Evolutionary conservation across 2,797 vertebrate genomes (phyloP).

Genomic region (Hydrophis major): DNA sequence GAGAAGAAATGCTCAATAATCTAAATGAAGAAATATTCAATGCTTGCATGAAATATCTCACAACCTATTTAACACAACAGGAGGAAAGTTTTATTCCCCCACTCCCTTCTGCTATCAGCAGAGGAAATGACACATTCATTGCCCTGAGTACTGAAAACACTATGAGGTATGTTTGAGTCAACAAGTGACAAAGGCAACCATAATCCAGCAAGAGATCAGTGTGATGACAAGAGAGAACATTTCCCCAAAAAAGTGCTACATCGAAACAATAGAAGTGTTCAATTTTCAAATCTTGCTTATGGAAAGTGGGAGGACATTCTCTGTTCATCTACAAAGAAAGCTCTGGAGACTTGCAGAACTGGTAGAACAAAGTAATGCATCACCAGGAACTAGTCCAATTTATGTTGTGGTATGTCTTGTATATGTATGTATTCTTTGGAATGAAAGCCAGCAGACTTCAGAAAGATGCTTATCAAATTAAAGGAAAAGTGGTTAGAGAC

Average conservation of each 20-base stretch:
- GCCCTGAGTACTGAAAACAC: slow-evolving; percentile 40
- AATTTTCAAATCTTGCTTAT: slow-evolving; percentile 44
- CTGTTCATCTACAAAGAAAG: not conserved
- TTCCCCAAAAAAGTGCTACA: slow-evolving; percentile 45
- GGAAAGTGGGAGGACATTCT: slow-evolving; percentile 49
- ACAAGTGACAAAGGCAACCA: slow-evolving; percentile 57
- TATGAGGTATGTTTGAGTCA: slow-evolving; percentile 14
- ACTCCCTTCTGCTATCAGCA: not conserved
- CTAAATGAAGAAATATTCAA: not conserved
- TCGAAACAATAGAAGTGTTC: slow-evolving; percentile 41
- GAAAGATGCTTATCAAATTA: not conserved
- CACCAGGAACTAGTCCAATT: not conserved
- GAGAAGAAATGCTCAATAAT: not conserved
- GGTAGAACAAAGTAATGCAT: not conserved
- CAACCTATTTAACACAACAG: not conserved
- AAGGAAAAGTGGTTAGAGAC: not conserved
- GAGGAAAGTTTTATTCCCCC: not conserved
- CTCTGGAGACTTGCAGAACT: not conserved
- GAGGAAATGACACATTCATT: slow-evolving; percentile 18
- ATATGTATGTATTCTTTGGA: not conserved
- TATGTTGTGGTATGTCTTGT: not conserved
- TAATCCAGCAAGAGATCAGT: slow-evolving; percentile 14
- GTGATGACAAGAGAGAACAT: slow-evolving; percentile 47
- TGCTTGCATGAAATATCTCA: not conserved
- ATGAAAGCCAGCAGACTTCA: not conserved